Percentiles rank a stretch among this genome's conserved stretches.
Evolutionary conservation across 2,888 invertebrate species (phyloP).

Genomic region (Clitarchus hookeri): DNA sequence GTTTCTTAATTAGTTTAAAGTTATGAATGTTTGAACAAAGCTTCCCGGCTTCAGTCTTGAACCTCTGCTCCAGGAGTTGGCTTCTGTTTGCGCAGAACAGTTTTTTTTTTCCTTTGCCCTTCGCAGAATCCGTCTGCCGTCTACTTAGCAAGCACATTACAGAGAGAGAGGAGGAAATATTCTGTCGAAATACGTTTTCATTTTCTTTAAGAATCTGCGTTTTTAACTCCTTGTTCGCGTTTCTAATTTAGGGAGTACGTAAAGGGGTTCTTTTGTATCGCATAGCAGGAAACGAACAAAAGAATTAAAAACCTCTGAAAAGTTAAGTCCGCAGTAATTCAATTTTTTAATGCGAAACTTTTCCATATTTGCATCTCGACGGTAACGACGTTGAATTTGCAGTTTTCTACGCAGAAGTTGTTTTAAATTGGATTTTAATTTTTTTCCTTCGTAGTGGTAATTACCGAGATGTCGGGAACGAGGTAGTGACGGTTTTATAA

Average conservation of each 20-base stretch:
- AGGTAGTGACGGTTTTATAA: too few relatives aligned
- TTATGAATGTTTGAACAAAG: constrained; percentile 26
- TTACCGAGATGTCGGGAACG: not conserved
- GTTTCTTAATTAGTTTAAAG: constrained; percentile 26
- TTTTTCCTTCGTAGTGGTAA: not conserved
- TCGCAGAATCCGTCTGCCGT: not conserved
- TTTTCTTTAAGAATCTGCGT: not conserved
- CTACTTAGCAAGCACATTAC: constrained; percentile 2
- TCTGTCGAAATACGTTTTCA: not conserved
- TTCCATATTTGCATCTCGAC: not conserved
- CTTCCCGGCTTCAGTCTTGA: not conserved
- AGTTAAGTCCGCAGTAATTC: constrained; percentile 14
- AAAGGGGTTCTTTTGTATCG: not conserved
- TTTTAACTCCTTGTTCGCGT: constrained; percentile 5
- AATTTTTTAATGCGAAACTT: not conserved
- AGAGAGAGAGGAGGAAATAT: not conserved
- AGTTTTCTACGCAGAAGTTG: not conserved
- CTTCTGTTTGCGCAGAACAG: constrained; percentile 5
- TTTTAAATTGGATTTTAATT: constrained; percentile 8
- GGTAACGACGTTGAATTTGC: not conserved
- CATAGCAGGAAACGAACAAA: not conserved
- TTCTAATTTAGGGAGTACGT: not conserved
- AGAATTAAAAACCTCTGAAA: not conserved
- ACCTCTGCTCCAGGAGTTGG: not conserved
- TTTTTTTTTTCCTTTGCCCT: not conserved